Base-by-base conservation (phyloP, 1,140 invertebrate genomes). In the Achroia grisella region DNA sequence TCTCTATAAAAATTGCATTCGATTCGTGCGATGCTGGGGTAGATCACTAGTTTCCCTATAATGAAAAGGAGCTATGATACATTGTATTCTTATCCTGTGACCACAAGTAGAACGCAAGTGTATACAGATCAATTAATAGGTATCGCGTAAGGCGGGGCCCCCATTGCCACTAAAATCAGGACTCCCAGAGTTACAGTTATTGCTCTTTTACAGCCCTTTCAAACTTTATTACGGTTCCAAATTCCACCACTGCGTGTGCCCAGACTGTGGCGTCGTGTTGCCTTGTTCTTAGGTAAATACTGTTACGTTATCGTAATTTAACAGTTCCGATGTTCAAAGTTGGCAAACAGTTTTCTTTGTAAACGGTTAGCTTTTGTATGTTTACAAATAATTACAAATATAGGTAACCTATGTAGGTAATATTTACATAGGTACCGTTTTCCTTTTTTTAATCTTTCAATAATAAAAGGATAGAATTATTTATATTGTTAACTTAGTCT, bases 121-220 rank as follows among this genome's bases (percentile, higher is more conserved):
- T 36, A 45, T 11, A 74, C 64, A 62, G 69, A 78, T 78, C 76
- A 77, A 80, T 80, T 80, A 80, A 78, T 76, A 73, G 72, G 67
- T 70, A 73, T 71, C 62, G 66, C 42, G 48, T 6, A 23, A 64
- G 63, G 62, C 62, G 72, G 56, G 70, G 62, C 62, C 63, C 65
- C 60, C 49, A 42, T 36, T 62, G 70, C 64, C 66, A 78, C 77
- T 83, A 81, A 81, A 83, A 83, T 81, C 73, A 71, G 62, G 57
- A 64, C 66, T 62, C 70, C 60, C 67, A 63, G 60, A 81, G 63
- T 78, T 76, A 83, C 79, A 81, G 79, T 81, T 81, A 83, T 71
- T 65, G 77, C 71, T 71, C 73, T 83, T 83, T 81, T 81, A 83
- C 77, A 74, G 79, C 71, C 77, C 79, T 83, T 83, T 83, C 79